Evolutionary conservation across 2,797 vertebrate species (phyloP), one percentile per base, ranked within the genome.

Genomic region (Xiphophorus birchmanni): DNA sequence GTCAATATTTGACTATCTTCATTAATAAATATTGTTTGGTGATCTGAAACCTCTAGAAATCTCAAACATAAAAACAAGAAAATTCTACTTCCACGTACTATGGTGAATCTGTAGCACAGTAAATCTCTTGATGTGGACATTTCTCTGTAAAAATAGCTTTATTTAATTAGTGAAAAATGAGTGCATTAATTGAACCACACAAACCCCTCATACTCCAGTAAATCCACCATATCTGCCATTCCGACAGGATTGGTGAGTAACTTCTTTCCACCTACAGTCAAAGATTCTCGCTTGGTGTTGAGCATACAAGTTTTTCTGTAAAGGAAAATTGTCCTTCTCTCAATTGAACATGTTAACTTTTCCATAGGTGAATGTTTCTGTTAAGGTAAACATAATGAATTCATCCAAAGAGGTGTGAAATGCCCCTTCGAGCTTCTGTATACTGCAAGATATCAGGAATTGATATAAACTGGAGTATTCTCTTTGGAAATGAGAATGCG

Each of bases 351-450:
- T 37, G 50, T 60, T 15, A 48, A 78, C 79, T 75, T 67, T 73
- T 71, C 48, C 79, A 47, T 82, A 82, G 86, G 87, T 85, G 12
- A 76, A 83, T n/a, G 74, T 72, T 48, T 82, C 69, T 80, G 75
- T 76, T 87, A 74, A 52, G 54, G 71, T 82, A 81, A 65, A 82
- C 82, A 69, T 86, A 77, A 80, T 78, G 79, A 80, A 84, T 90
- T 85, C 88, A 91, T 89, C 78, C 86, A 83, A 88, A 78, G 63
- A 80, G 80, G 84, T 88, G 89, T 87, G 85, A 90, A 82, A 82
- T 84, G 89, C 79, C 80, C 91, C 85, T 86, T 89, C 74, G n/a
- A 75, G 84, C 84, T 84, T 71, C 80, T 75, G 74, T 77, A 65
- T 79, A 65, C 78, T 23, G n/a, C 75, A 80, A 52, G 56, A 60